These are phyloP conservation scores for Trigoniulus corallinus DNA, from an alignment of 1,140 invertebrate genomes.

Conservation along the genomic window DNA sequence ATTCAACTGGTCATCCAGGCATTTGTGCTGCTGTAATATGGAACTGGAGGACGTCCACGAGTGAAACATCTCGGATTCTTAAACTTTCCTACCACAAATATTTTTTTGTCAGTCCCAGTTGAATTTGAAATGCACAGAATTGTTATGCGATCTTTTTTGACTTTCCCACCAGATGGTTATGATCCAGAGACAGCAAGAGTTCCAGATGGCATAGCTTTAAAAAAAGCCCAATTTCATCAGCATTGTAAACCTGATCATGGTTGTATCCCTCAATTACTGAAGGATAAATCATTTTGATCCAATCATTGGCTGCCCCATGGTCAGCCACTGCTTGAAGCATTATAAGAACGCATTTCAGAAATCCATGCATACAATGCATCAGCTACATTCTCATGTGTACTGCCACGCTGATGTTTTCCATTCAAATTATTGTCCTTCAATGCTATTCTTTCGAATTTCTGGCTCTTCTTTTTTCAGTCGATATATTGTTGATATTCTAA, in stretches of 20 bases:
- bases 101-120: conserved; percentile 11
- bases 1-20: conserved; percentile 16
- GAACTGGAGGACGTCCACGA: conserved; percentile 9
- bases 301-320: background rate
- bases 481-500: background rate
- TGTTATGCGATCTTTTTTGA: conserved; percentile 14
- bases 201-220: conserved; percentile 11
- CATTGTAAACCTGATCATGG: conserved; percentile 16
- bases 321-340: conserved; percentile 10
- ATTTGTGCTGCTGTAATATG: conserved; percentile 12
- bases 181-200: conserved; percentile 13
- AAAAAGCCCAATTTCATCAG: conserved; percentile 15
- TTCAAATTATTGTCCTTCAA: background rate
- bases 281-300: conserved; percentile 1
- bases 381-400: background rate
- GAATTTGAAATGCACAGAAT: conserved; percentile 10
- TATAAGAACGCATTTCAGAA: background rate
- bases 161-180: conserved; percentile 13
- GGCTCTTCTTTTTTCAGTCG: background rate
- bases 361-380: background rate
- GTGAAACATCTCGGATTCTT: conserved; percentile 15
- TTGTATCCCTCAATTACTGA: conserved; percentile 17
- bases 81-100: conserved; percentile 14
- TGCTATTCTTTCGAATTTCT: background rate
- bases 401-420: background rate